phyloP scores from a whole-genome alignment of 2,113 vertebrate genomes.

The Vireo altiloquus region DNA sequence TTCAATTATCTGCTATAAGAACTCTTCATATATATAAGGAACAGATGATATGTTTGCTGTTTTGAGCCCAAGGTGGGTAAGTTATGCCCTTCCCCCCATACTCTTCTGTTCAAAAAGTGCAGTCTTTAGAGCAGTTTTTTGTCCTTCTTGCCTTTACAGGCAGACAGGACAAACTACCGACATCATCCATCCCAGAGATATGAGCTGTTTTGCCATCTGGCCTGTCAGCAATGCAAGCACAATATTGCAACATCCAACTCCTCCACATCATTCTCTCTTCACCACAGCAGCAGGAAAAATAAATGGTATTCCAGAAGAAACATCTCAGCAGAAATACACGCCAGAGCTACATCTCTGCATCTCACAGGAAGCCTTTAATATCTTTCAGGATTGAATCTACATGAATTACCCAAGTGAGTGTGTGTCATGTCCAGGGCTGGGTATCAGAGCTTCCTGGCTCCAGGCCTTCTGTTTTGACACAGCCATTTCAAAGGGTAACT shows the following conservation, averaged over 20 bases:
- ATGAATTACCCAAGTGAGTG: neutral
- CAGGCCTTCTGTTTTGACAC: neutral
- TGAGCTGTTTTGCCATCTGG: neutral
- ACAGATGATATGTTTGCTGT: neutral
- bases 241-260: neutral
- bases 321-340: conserved; percentile 1
- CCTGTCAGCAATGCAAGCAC: neutral
- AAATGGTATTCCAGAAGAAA: neutral
- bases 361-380: neutral
- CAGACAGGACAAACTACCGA: neutral
- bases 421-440: neutral
- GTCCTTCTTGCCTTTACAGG: neutral
- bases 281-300: neutral
- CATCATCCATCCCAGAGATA: neutral
- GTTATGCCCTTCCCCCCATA: fast-evolving
- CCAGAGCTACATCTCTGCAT: neutral
- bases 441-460: neutral
- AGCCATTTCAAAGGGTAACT: neutral
- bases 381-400: neutral
- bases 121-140: neutral
- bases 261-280: neutral
- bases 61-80: neutral
- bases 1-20: neutral
- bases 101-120: neutral
- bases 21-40: neutral